Percentiles rank a stretch among this genome's conserved stretches.
These are phyloP conservation scores for Melanotaenia parkinsoni DNA, from an alignment of 2,797 vertebrate species.

Conservation along the genomic window DNA sequence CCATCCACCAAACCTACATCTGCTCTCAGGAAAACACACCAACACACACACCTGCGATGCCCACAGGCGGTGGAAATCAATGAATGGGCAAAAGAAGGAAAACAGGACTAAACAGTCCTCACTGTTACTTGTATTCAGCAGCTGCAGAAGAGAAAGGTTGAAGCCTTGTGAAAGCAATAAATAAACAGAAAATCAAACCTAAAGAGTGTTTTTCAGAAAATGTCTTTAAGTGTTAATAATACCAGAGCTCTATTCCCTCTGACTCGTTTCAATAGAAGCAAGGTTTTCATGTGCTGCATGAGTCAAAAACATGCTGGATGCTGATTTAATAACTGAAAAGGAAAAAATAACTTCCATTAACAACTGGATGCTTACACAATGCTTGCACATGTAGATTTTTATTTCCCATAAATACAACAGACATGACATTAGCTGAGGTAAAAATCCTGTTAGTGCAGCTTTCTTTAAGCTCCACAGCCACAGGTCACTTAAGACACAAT, in stretches of 20 bases:
- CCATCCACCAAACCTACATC: slow-evolving; percentile 13
- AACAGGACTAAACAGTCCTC: slow-evolving; percentile 23
- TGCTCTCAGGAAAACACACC: slow-evolving; percentile 21
- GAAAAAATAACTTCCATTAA: too few relatives aligned
- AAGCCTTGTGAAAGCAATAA: slow-evolving; percentile 17
- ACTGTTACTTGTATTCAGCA: slow-evolving; percentile 52
- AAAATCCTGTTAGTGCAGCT: slow-evolving; percentile 12
- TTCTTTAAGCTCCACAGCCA: slow-evolving; percentile 10
- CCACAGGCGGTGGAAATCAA: slow-evolving; percentile 22
- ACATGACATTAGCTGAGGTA: not conserved
- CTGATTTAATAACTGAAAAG: not conserved
- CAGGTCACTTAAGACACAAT: slow-evolving; percentile 34
- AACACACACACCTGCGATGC: slow-evolving; percentile 9
- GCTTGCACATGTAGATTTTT: not conserved
- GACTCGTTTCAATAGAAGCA: slow-evolving; percentile 10
- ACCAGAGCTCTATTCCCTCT: not conserved
- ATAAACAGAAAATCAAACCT: slow-evolving; percentile 20
- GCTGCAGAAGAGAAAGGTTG: slow-evolving; percentile 1
- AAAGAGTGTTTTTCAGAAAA: slow-evolving; percentile 17
- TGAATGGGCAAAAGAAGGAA: slow-evolving; percentile 24
- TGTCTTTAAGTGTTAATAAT: slow-evolving; percentile 41
- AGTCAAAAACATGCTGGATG: not conserved
- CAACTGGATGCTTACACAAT: not conserved
- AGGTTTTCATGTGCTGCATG: slow-evolving; percentile 8
- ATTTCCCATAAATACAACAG: slow-evolving; percentile 5